Evolutionary conservation across 2,797 vertebrate species (phyloP).

Genomic region (Clarias pachynema): DNA sequence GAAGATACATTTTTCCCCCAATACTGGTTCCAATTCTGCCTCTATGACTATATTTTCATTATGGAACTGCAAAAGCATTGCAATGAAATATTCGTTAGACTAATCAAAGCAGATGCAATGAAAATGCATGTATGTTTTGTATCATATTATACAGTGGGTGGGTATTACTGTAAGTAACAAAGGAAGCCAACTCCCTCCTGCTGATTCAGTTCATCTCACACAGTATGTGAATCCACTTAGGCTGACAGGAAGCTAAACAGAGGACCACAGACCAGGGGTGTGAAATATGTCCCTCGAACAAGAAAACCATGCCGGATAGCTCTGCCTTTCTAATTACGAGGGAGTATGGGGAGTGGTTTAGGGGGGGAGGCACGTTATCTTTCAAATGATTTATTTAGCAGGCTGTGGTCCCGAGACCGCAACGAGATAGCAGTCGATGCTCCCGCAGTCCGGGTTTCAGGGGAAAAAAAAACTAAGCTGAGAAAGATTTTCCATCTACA

Average conservation of each 20-base stretch:
- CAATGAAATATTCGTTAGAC: neutral
- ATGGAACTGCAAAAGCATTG: neutral
- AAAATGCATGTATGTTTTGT: neutral
- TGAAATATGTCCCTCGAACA: constrained; percentile 41
- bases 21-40: neutral
- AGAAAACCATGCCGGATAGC: constrained; percentile 22
- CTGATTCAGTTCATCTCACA: constrained; percentile 26
- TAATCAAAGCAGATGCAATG: neutral
- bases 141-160: neutral
- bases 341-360: constrained; percentile 12
- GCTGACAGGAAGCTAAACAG: constrained; percentile 38
- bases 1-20: neutral
- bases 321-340: constrained; percentile 39
- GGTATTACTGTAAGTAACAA: neutral
- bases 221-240: constrained; percentile 10
- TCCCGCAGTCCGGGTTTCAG: neutral
- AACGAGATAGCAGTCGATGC: neutral
- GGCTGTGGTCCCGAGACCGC: constrained; percentile 1
- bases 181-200: constrained; percentile 6
- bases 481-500: constrained; percentile 16
- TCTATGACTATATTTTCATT: neutral
- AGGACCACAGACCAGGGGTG: constrained; percentile 15
- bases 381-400: constrained; percentile 30
- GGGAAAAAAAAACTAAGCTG: constrained; percentile 5
- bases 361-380: neutral